These are phyloP conservation scores for Athalia cordata DNA, from an alignment of 2,888 invertebrate genomes.

Conservation along the genomic window DNA sequence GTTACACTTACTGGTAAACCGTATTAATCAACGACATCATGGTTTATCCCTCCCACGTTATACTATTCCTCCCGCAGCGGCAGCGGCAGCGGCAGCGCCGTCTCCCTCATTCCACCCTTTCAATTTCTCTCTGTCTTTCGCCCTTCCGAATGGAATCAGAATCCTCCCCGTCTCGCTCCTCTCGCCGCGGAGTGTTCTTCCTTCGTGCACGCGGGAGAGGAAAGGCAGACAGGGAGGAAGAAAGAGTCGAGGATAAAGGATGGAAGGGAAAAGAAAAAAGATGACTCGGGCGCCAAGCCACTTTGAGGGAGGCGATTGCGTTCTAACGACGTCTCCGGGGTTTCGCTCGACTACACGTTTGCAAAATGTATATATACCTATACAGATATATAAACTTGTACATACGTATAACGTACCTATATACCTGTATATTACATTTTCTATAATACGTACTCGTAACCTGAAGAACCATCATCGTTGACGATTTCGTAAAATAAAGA, in stretches of 20 bases:
- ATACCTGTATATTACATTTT: no score
- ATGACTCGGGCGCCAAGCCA: slow-evolving; percentile 67
- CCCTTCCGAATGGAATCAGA: slow-evolving; percentile 17
- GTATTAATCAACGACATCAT: slow-evolving; percentile 74
- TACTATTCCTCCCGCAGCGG: no score
- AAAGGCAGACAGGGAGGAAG: slow-evolving; percentile 5
- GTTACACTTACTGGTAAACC: slow-evolving; percentile 74
- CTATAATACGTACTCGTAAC: no score
- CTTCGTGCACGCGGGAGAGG: neutral
- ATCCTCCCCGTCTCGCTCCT: slow-evolving; percentile 48
- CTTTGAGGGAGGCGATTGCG: slow-evolving; percentile 67
- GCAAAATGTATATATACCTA: slow-evolving; percentile 4
- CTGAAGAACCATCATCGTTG: no score
- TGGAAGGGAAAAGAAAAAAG: slow-evolving; percentile 51
- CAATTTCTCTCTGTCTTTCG: slow-evolving; percentile 40
- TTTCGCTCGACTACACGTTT: slow-evolving; percentile 34
- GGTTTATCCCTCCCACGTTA: slow-evolving; percentile 66
- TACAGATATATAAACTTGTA: no score
- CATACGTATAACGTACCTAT: no score
- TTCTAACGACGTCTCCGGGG: slow-evolving; percentile 63
- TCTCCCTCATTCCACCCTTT: slow-evolving; percentile 37
- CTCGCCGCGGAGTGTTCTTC: slow-evolving; percentile 15
- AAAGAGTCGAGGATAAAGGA: slow-evolving; percentile 35
- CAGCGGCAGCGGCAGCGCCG: no score
- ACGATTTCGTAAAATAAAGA: no score